These are phyloP conservation scores for Pseudochirops corinnae DNA, from an alignment of 2,797 vertebrate genomes.

Conservation along the genomic window DNA sequence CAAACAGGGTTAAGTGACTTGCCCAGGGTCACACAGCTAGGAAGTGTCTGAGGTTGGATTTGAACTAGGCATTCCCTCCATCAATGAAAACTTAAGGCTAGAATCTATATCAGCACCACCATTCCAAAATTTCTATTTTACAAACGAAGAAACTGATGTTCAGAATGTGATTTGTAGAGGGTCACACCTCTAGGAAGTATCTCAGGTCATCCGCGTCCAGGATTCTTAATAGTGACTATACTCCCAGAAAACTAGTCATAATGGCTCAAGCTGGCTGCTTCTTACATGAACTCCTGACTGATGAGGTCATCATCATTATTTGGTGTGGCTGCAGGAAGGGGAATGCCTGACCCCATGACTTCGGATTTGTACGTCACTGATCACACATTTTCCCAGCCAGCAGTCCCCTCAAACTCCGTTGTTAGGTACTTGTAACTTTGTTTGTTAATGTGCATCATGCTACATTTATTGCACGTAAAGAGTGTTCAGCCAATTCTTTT, in stretches of 20 bases:
- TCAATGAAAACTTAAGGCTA: background rate
- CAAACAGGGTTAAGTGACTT: background rate
- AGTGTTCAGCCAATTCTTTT: slow-evolving; percentile 53
- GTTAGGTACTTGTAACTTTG: background rate
- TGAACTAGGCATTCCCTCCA: background rate
- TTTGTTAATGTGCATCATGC: background rate
- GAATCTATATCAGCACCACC: background rate
- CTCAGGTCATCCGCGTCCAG: background rate
- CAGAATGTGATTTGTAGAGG: background rate
- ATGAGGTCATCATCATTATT: slow-evolving; percentile 6
- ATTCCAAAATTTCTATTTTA: background rate
- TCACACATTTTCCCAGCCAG: background rate
- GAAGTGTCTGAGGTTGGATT: background rate
- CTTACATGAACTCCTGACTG: background rate
- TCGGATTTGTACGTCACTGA: background rate
- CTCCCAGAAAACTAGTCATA: background rate
- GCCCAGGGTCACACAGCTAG: background rate
- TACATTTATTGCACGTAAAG: background rate
- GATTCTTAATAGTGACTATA: background rate
- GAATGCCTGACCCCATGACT: slow-evolving; percentile 33
- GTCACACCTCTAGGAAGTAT: background rate
- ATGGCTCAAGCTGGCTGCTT: background rate
- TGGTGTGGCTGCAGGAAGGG: slow-evolving; percentile 3
- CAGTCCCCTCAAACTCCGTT: background rate
- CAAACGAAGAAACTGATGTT: background rate